Base-by-base conservation (phyloP, 1,140 invertebrate genomes). In the Oedothorax gibbosus region DNA sequence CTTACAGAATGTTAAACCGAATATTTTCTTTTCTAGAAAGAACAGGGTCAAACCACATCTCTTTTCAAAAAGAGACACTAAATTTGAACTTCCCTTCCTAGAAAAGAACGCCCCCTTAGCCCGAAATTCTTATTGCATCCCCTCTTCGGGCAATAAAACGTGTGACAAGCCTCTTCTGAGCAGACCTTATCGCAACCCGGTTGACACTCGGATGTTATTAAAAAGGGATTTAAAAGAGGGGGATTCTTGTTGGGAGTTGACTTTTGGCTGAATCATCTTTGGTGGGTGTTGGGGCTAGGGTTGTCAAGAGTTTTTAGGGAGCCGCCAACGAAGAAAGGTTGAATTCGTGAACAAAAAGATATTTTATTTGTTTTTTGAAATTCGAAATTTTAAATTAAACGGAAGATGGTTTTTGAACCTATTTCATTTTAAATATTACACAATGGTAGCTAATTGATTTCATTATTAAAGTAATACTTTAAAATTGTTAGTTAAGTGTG, bases 141-240 rank as follows among this genome's bases (percentile, higher is more conserved):
- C 69, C 49, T 51, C 75, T 7, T n/a, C n/a, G 49, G 20, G 77
- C 15, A 71, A 68, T n/a, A 35, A 49, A 56, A 21, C 18, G 20
- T 62, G 18, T 18, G 18, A 62, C 60, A 62, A 62, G 60, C 35
- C 50, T 66, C 49, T 18, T 50, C 35, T 35, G 77, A 56, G 50
- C 15, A 54, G 50, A n/a, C 76, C 71, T 84, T 84, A 84, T 84
- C 81, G 60, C 81, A 57, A 84, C 69, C 21, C 18, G 57, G 71
- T 35, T 68, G 71, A 76, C 80, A 82, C 81, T 84, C 72, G 81
- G 78, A 84, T 84, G 81, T 84, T 84, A 84, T 84, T 84, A 84
- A 84, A 84, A 84, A 84, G 71, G 81, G 81, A 84, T 84, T 84
- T 79, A 51, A 18, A 64, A 56, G 60, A 64, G 60, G 54, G 81